Evolutionary conservation across 92 coral and sea anemone genomes (phyloP).

Genomic region (Muricea muricata): DNA sequence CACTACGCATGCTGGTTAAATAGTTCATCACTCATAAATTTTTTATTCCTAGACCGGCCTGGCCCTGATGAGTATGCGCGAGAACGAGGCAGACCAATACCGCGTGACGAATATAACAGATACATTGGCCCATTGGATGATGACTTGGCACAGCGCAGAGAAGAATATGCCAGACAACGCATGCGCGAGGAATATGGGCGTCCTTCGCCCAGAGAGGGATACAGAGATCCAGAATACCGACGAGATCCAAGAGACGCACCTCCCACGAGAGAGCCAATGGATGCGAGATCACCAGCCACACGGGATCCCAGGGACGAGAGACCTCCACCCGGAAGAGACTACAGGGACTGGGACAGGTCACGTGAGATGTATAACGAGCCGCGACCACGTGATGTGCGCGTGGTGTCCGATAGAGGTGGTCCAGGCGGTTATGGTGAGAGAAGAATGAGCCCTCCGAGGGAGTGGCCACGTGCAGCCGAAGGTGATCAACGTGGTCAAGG

Average conservation of each 20-base stretch:
- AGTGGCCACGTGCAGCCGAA: neutral
- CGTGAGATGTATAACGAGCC: conserved; percentile 6
- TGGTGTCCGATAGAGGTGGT: conserved; percentile 16
- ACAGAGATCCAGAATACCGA: neutral
- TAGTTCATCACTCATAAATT: neutral
- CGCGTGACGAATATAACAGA: conserved; percentile 1
- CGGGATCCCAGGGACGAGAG: neutral
- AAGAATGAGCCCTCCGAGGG: conserved; percentile 10
- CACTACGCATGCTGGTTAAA: no score
- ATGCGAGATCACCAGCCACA: neutral
- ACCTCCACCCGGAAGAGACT: neutral
- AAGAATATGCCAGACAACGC: conserved; percentile 15
- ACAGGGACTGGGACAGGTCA: conserved; percentile 8
- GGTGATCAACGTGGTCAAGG: neutral
- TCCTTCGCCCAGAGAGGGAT: conserved; percentile 1
- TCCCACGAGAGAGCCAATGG: neutral
- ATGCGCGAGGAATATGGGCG: conserved; percentile 13
- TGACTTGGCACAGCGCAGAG: conserved; percentile 11
- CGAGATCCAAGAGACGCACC: conserved; percentile 11
- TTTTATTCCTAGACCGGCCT: neutral
- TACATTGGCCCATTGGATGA: conserved; percentile 6
- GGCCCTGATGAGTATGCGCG: conserved; percentile 33
- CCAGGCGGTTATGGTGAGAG: neutral
- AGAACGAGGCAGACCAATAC: conserved; percentile 22
- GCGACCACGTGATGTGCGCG: neutral